A percentile compares a stretch with the other conserved stretches of the same genome.
Conservation (phyloP, 2,113 vertebrate genomes). For the Planiliza haematocheilus region DNA sequence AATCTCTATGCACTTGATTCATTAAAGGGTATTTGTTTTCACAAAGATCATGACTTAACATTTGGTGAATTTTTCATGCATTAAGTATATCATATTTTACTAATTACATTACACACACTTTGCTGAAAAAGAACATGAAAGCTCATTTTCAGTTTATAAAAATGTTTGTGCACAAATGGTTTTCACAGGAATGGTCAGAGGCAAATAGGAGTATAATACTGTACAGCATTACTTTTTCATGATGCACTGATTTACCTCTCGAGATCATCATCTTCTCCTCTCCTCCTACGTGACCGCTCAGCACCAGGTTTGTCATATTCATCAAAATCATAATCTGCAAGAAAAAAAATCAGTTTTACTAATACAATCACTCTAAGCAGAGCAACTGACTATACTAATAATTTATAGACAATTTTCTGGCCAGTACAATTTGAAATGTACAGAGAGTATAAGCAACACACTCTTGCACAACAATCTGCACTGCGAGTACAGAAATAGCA, state of each 20-base stretch:
- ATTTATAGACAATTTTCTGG: not conserved
- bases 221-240: not conserved
- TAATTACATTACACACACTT: too few relatives aligned
- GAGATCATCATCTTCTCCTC: constrained; percentile 90
- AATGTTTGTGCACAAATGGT: not conserved
- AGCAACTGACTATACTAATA: not conserved
- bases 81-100: too few relatives aligned
- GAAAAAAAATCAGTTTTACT: constrained; percentile 22
- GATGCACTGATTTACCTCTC: constrained; percentile 87
- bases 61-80: too few relatives aligned
- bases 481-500: too few relatives aligned
- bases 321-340: constrained; percentile 93
- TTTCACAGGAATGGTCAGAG: not conserved
- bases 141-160: too few relatives aligned
- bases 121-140: too few relatives aligned
- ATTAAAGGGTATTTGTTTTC: too few relatives aligned
- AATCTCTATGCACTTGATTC: too few relatives aligned
- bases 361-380: not conserved
- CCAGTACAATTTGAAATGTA: too few relatives aligned
- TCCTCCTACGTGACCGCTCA: constrained; percentile 93
- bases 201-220: not conserved
- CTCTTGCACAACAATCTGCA: too few relatives aligned
- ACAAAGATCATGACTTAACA: too few relatives aligned
- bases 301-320: constrained; percentile 97
- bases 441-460: too few relatives aligned